Conservation (phyloP, 2,797 vertebrate genomes). For the Alfaro cultratus region DNA sequence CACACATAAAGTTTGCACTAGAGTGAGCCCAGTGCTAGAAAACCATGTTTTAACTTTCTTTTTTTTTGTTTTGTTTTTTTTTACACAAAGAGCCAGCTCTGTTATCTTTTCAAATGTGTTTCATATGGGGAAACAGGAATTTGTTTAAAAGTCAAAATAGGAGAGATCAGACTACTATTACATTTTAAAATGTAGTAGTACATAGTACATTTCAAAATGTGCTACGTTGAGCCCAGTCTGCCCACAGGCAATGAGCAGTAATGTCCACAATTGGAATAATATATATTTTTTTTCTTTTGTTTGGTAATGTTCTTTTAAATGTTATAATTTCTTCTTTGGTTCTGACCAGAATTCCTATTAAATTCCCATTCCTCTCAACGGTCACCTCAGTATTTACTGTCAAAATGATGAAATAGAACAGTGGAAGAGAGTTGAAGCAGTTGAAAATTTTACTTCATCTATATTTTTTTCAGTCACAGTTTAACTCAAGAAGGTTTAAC, state of each 20-base stretch:
- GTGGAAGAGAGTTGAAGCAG: neutral
- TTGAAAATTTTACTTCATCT: neutral
- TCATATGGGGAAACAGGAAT: neutral
- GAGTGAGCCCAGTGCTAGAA: neutral
- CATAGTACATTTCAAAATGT: neutral
- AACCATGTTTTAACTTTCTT: neutral
- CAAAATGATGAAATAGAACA: neutral
- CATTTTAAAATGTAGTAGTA: neutral
- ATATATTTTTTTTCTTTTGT: too few relatives aligned
- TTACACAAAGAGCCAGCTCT: neutral
- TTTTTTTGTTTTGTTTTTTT: neutral
- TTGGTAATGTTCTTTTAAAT: neutral
- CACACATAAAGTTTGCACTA: neutral
- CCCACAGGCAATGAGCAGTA: neutral
- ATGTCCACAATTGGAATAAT: neutral
- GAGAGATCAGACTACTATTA: neutral
- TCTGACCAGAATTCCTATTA: neutral
- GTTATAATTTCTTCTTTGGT: neutral
- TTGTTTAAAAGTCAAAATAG: neutral
- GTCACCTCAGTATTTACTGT: neutral
- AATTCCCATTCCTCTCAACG: neutral
- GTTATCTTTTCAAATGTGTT: neutral
- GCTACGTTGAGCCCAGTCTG: neutral
- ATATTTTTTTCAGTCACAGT: neutral
- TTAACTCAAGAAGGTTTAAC: neutral